Conservation (phyloP, 2,888 invertebrate genomes). For the Dryadula phaetusa region DNA sequence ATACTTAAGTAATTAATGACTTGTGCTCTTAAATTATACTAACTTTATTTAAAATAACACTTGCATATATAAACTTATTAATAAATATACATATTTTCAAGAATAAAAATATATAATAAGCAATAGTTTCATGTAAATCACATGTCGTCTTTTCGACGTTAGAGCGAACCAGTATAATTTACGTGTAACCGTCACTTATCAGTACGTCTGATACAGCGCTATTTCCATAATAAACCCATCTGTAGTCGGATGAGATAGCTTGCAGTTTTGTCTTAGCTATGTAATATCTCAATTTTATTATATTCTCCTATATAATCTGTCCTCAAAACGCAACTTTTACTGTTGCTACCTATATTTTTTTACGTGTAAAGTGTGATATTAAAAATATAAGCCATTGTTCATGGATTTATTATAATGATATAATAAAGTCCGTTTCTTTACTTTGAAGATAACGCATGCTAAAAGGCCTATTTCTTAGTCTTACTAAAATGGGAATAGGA, state of each 20-base stretch:
- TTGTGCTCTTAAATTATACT: neutral
- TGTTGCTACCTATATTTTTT: neutral
- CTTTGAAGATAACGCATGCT: too few relatives aligned
- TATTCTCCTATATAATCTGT: conserved; percentile 17
- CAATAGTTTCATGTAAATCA: conserved; percentile 32
- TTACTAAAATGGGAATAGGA: too few relatives aligned
- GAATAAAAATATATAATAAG: neutral
- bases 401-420: too few relatives aligned
- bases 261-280: conserved; percentile 76
- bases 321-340: conserved; percentile 3
- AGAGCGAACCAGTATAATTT: conserved; percentile 57
- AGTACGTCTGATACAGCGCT: conserved; percentile 64
- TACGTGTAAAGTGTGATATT: neutral
- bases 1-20: neutral
- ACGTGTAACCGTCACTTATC: conserved; percentile 76
- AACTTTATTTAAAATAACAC: neutral
- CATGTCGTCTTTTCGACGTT: conserved; percentile 33
- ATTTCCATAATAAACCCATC: conserved; percentile 78
- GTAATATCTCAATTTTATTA: conserved; percentile 51
- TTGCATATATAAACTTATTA: neutral
- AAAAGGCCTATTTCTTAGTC: too few relatives aligned
- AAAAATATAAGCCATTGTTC: too few relatives aligned
- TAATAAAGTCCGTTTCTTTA: too few relatives aligned
- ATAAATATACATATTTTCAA: too few relatives aligned
- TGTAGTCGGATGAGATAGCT: conserved; percentile 70